These are phyloP conservation scores for Grus americana DNA, from an alignment of 2,113 vertebrate species.

Conservation along the genomic window DNA sequence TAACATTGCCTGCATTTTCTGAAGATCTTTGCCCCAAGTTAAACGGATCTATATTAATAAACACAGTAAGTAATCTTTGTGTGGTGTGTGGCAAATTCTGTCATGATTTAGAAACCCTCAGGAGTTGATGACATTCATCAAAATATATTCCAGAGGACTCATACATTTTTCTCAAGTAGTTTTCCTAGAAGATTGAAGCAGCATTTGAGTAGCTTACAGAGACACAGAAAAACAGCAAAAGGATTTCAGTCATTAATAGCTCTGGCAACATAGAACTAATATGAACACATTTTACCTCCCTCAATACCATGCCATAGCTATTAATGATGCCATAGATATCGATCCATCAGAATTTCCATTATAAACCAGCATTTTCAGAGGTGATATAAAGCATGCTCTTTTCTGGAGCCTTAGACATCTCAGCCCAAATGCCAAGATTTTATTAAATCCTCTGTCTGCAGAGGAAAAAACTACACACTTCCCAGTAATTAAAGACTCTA, in stretches of 20 bases:
- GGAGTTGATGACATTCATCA: background rate
- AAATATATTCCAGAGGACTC: background rate
- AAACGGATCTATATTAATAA: conserved; percentile 8
- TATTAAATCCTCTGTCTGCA: background rate
- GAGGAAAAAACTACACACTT: background rate
- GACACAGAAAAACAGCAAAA: conserved; percentile 16
- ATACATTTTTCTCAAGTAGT: background rate
- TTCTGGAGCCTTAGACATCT: background rate
- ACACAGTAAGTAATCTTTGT: background rate
- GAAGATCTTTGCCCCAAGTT: background rate
- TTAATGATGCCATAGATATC: background rate
- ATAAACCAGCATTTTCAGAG: conserved; percentile 3
- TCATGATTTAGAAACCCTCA: background rate
- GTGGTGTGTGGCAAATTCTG: background rate
- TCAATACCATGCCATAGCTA: background rate
- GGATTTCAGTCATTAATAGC: conserved; percentile 15
- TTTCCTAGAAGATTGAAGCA: background rate
- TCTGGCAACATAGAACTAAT: background rate
- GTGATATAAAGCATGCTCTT: background rate
- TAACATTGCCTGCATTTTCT: background rate
- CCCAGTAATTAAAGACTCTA: background rate
- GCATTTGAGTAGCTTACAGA: background rate
- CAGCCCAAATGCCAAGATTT: background rate
- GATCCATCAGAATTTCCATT: background rate
- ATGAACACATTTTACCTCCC: background rate